Base-by-base conservation (phyloP, 92 coral and sea anemone species). In the Virgularia gustaviana region DNA sequence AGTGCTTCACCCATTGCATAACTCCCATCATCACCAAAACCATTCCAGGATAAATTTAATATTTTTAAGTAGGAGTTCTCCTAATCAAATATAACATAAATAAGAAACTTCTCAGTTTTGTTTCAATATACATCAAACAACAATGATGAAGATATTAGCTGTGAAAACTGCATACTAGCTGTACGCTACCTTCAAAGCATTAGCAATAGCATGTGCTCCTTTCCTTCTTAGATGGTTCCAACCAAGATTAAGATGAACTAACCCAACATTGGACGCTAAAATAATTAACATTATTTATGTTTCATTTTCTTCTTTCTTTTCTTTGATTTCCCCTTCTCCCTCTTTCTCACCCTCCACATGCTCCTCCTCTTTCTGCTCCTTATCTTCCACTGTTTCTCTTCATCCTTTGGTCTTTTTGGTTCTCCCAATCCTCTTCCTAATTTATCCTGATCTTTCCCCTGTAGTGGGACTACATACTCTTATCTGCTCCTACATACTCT, bases 21-120 rank as follows among this genome's bases (percentile, higher is more conserved):
- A 1, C 96, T 82, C 37, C 98, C 98, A 66, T 92, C 98, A 82
- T 92, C 90, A 4, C 98, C 98, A 80, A 92, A 92, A n/a, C 98
- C 98, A 62, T 92, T 92, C 98, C 98, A 92, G 6, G 98, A 89
- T 19, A 92, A 72, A 72, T 92, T 92, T 27, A 92, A 79, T 12
- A 76, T 61, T 57, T 92, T 92, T 65, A 92, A 64, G 15, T 88
- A 84, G 23, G 86, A 37, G 62, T 92, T 92, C 51, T 92, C 98
- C 98, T 67, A 65, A 65, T 18, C 53, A 4, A 16, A 24, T 24
- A 18, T 16, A 45, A 45, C 19, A 45, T 51, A 1, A 12, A 12
- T 29, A 20, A 27, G 57, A 51, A 2, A 2, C 25, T 20, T 51
- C 10, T 29, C 27, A 15, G 27, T 51, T 11, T 9, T 51, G 55